Evolutionary conservation across 2,113 vertebrate genomes (phyloP), one percentile per base, ranked within the genome.

Genomic region (Macrotis lagotis): DNA sequence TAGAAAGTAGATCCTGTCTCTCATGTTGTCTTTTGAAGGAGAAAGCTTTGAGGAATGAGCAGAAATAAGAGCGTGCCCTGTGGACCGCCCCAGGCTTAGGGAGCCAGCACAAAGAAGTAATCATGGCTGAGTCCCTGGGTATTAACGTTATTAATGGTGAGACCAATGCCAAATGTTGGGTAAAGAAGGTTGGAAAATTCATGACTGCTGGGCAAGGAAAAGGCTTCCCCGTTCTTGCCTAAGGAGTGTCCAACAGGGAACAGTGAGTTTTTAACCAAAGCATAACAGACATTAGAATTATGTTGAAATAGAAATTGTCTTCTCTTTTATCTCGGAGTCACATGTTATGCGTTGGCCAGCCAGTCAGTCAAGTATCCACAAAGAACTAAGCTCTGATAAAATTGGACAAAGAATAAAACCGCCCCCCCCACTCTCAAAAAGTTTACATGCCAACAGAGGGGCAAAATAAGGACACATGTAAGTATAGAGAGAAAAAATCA

Each of bases 31-130:
- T 96, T 96, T 95, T 96, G 50, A 96, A 96, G 96, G 90, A 94
- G 90, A 96, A 96, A 95, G 51, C 97, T 97, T 96, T 97, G 94
- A 97, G 96, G 90, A 96, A 97, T 55, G 26, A 91, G 53, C 50
- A 97, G 91, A 97, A 94, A 97, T 51, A 66, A 37, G 92, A 53
- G 59, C 93, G 91, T 52, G 90, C 96, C 94, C 96, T 94, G 95
- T 94, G 92, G 52, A 96, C 96, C 93, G 95, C 96, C 95, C 90
- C 55, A 31, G 97, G 95, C 59, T 96, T 50, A 94, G 89, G 94
- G 88, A 92, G 93, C 95, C 94, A 97, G 94, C 91, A 95, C 94
- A 96, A 95, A 97, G 92, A 97, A 93, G 92, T 92, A 90, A 95
- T 94, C 37, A 0, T 94, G 91, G 95, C 95, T 97, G 91, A 97